phyloP scores from a whole-genome alignment of 1,140 invertebrate species.

The Carposina sasakii region DNA sequence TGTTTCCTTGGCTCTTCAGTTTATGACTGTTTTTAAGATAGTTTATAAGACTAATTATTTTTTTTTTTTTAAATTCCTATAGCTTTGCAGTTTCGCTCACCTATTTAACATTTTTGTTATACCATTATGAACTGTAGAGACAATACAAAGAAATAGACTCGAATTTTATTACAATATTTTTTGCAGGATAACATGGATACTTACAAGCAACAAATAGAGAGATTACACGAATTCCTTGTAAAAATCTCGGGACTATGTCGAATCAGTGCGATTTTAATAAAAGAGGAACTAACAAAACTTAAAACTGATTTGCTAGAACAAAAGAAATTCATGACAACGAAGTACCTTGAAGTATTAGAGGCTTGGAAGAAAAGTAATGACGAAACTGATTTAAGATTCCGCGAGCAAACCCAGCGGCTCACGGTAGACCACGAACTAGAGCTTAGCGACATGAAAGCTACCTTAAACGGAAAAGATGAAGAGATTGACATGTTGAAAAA shows the following conservation, averaged over 20 bases:
- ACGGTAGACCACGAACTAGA: constrained; percentile 79
- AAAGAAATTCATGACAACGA: constrained; percentile 67
- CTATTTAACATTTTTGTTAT: no score
- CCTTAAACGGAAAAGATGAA: constrained; percentile 72
- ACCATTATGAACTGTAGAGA: no score
- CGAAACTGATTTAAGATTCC: constrained; percentile 71
- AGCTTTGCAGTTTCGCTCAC: no score
- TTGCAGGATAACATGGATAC: constrained; percentile 75
- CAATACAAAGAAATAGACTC: no score
- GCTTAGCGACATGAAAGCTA: constrained; percentile 74
- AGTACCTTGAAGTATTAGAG: constrained; percentile 72
- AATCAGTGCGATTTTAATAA: constrained; percentile 74
- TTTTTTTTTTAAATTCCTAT: no score
- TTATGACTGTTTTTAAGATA: no score
- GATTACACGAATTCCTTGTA: constrained; percentile 65
- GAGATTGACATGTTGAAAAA: constrained; percentile 69
- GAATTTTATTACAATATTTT: no score
- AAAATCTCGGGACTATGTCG: constrained; percentile 68
- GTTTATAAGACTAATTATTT: no score
- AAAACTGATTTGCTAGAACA: constrained; percentile 70
- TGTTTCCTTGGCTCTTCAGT: no score
- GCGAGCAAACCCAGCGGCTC: constrained; percentile 75
- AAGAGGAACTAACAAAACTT: constrained; percentile 74
- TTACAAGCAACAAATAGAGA: constrained; percentile 72
- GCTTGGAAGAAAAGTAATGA: constrained; percentile 71